Conservation (phyloP, 2,888 invertebrate genomes). For the Fabriciana adippe region DNA sequence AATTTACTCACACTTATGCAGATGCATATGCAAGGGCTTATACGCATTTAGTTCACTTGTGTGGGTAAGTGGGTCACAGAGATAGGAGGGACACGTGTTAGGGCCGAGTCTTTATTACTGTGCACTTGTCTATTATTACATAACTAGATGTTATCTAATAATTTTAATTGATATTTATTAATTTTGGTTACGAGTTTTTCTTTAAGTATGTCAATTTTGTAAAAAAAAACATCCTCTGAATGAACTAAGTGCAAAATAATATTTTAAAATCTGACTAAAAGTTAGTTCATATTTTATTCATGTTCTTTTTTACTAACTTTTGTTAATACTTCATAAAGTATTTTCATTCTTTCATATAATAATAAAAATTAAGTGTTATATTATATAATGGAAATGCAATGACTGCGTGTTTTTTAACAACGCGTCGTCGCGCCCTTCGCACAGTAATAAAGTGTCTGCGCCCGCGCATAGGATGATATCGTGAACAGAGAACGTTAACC, state of each 20-base stretch:
- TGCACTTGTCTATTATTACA: slow-evolving; percentile 39
- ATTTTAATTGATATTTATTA: no score
- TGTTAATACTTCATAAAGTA: no score
- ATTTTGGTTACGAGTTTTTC: neutral
- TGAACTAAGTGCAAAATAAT: no score
- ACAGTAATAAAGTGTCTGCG: slow-evolving; percentile 63
- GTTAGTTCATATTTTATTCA: no score
- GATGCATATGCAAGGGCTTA: slow-evolving; percentile 52
- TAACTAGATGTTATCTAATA: neutral
- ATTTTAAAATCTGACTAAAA: no score
- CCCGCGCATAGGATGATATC: slow-evolving; percentile 68
- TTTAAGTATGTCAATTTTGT: neutral
- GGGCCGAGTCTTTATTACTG: slow-evolving; percentile 70
- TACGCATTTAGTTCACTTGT: slow-evolving; percentile 42
- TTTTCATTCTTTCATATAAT: no score
- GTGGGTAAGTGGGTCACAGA: slow-evolving; percentile 78
- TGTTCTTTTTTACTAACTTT: no score
- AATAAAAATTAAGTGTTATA: neutral
- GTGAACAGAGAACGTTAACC: slow-evolving; percentile 68
- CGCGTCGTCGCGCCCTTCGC: slow-evolving; percentile 56
- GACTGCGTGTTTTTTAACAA: neutral
- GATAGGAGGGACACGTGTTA: slow-evolving; percentile 79
- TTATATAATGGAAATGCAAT: neutral
- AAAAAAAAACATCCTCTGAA: no score
- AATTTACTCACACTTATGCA: slow-evolving; percentile 53